Evolutionary conservation across 37 sponge, comb jelly and placozoan genomes (phyloP), one percentile per base, ranked within the genome.

Genomic region (Theonella swinhoei): DNA sequence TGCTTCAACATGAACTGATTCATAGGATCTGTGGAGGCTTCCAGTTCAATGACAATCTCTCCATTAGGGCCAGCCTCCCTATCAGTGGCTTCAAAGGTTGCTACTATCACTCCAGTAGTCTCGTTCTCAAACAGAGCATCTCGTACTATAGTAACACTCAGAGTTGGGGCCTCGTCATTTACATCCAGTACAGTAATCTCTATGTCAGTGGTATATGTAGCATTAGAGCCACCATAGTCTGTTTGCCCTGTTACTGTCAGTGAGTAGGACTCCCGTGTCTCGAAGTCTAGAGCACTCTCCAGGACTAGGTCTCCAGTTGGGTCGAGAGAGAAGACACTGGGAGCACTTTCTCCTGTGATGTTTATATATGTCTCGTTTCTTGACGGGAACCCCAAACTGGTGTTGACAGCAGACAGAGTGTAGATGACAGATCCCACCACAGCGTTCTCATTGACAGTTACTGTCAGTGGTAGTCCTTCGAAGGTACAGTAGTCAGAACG

Each of bases 111-210:
- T 42, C n/a, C 62, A 30, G 74, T 64, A 36, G 62, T 23, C 3
- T 34, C 59, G 36, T 77, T 37, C 61, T 92, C 93, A 1, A 47
- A 39, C 0, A 93, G 20, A 19, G 34, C 24, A 25, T 39, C 64
- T 0, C 58, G 2, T 63, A 73, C 81, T 2, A 39, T 22, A 32
- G 68, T 22, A 7, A 61, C n/a, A 20, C 11, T n/a, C 54, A 94
- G 88, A 47, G 54, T 29, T 36, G 95, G 95, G 26, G 86, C 61
- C 33, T 86, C 60, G 74, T 87, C 88, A 62, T 94, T 94, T 41
- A 85, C 75, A 68, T 85, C 87, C 5, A 74, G 35, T n/a, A 94
- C 80, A 23, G 35, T 34, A 28, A 95, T 66, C 0, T 33, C 25
- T 24, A 95, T 72, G 2, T n/a, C 69, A 3, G 90, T 68, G 4